Conservation (phyloP, 2,888 invertebrate species). For the Morpho achilles region DNA sequence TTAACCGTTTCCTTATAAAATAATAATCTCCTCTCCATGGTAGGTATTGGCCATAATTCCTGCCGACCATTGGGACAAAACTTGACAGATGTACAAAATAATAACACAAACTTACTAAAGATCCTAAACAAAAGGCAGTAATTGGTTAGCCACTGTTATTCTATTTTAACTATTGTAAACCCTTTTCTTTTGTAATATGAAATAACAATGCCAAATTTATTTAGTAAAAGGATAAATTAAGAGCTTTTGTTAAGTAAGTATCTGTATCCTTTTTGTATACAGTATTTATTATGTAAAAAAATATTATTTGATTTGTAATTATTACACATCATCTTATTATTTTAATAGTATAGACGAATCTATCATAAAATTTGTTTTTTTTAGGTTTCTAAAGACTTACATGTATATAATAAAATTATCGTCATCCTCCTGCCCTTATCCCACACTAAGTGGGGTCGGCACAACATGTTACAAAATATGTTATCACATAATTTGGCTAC, state of each 20-base stretch:
- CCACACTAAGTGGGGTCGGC: no score
- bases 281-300: no score
- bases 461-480: no score
- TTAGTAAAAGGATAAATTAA: constrained; percentile 8
- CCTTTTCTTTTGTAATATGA: constrained; percentile 11
- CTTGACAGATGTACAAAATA: constrained; percentile 15
- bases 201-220: constrained; percentile 8
- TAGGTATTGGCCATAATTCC: constrained; percentile 8
- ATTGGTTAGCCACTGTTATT: constrained; percentile 11
- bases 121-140: constrained; percentile 6
- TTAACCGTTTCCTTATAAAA: not conserved
- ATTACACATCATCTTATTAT: no score
- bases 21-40: constrained; percentile 6
- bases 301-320: no score
- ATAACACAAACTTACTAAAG: constrained; percentile 9
- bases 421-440: no score
- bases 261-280: not conserved
- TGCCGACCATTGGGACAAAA: constrained; percentile 10
- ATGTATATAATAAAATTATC: no score
- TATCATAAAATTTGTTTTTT: no score
- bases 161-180: constrained; percentile 4
- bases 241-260: not conserved
- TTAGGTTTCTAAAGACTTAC: no score
- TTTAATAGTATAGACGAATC: no score
- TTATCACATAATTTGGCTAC: no score